Base-by-base conservation (phyloP, 2,888 invertebrate species). In the Lapara coniferarum region DNA sequence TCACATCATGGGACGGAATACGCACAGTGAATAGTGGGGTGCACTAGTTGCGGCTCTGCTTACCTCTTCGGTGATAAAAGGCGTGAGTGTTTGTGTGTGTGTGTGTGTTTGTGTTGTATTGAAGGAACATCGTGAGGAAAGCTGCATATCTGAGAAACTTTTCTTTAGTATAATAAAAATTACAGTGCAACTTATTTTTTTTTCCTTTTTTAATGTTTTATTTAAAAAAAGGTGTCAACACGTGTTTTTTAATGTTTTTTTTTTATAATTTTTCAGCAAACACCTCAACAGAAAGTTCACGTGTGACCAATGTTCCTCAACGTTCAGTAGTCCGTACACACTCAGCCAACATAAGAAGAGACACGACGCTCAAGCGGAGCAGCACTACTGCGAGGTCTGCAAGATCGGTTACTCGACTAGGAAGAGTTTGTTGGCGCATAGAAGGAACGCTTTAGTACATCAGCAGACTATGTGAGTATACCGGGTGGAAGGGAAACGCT, bases 271-370 rank as follows among this genome's bases (percentile, higher is more conserved):
- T 81, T 81, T 2, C 84, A 92, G 92, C 2, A 91, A 86, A 30
- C 93, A 93, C 71, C 83, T 91, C 14, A 88, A 87, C 55, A 79
- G 82, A 0, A 89, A 87, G 25, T 93, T 92, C 76, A 52, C 72
- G 0, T 93, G 93, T 69, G 81, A 83, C 2, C 71, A 77, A 0
- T 93, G 93, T 30, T 2, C 78, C 0, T 74, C 88, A 0, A 75
- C 77, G 0, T 90, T 89, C 75, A 86, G 86, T 70, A 90, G 87
- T 16, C 93, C 93, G 0, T 91, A 92, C 81, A 85, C 87, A 0
- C 75, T 90, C 1, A 81, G 75, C 0, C 82, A 84, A 7, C 92
- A 92, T 67, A 82, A 82, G 66, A 86, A 83, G 69, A 81, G 73
- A 8, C 92, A 91, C 71, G 12, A 6, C 0, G 3, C 14, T 0